Evolutionary conservation across 53 echinoderm and acorn worm genomes (phyloP).

Genomic region (Temnopleurus reevesii): DNA sequence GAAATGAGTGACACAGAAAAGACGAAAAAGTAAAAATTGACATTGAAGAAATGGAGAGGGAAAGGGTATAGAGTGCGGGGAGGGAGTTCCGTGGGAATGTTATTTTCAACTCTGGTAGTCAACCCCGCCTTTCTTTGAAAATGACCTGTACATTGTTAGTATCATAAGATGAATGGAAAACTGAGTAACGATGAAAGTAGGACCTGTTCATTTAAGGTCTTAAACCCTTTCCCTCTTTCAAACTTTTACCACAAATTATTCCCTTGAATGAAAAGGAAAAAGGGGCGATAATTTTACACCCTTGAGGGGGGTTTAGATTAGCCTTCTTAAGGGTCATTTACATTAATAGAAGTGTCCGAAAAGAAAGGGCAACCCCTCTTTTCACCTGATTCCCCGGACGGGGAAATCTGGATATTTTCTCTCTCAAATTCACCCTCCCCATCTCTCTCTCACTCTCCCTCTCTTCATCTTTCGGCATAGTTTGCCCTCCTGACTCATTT

Average conservation of each 20-base stretch:
- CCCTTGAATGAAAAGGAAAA: not conserved
- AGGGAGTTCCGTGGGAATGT: not conserved
- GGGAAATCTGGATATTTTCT: slow-evolving; percentile 20
- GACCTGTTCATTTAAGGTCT: slow-evolving; percentile 9
- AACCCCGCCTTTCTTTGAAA: slow-evolving; percentile 23
- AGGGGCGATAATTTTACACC: slow-evolving; percentile 29
- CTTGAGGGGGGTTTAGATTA: slow-evolving; percentile 22
- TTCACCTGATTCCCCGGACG: slow-evolving; percentile 23
- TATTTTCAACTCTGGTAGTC: not conserved
- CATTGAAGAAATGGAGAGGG: not conserved
- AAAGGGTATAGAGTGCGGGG: not conserved
- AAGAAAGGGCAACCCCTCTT: not conserved
- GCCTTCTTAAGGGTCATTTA: slow-evolving; percentile 39
- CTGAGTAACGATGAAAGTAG: not conserved
- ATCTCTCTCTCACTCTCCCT: not conserved
- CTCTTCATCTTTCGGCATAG: not conserved
- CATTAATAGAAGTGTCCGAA: not conserved
- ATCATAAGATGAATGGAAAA: not conserved
- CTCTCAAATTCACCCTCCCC: slow-evolving; percentile 19
- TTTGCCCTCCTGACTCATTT: not conserved
- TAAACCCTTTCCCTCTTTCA: not conserved
- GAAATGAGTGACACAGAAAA: too few species aligned
- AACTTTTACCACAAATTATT: not conserved
- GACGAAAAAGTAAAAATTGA: not conserved
- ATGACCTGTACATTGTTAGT: slow-evolving; percentile 26